phyloP scores from a whole-genome alignment of 2,888 invertebrate genomes.

The Oxystoma pomonae region DNA sequence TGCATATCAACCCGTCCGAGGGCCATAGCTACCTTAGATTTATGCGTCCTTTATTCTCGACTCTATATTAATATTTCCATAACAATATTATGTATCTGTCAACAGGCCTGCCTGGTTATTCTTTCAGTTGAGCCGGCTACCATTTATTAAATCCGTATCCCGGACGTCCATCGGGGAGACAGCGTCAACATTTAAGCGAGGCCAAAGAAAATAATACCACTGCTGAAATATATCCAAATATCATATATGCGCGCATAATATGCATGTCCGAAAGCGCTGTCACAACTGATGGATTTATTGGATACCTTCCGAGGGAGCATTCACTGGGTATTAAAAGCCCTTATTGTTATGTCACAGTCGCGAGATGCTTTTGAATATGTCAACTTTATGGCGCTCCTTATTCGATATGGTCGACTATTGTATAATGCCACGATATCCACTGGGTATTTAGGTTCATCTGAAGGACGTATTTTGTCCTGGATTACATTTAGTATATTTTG shows the following conservation, averaged over 20 bases:
- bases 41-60: slow-evolving; percentile 44
- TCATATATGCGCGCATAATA: slow-evolving; percentile 29
- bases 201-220: slow-evolving; percentile 8
- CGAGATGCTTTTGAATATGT: background rate
- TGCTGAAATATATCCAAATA: slow-evolving; percentile 40
- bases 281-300: slow-evolving; percentile 48
- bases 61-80: slow-evolving; percentile 47
- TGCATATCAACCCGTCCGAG: slow-evolving; percentile 24
- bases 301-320: slow-evolving; percentile 33
- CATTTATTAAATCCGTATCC: slow-evolving; percentile 40
- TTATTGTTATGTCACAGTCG: slow-evolving; percentile 36
- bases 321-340: slow-evolving; percentile 39
- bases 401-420: background rate
- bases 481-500: too few relatives aligned
- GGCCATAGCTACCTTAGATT: slow-evolving; percentile 36
- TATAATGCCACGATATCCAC: background rate
- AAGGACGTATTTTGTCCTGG: background rate
- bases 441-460: background rate
- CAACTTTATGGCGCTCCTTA: background rate
- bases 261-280: slow-evolving; percentile 43
- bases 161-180: slow-evolving; percentile 36
- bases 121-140: slow-evolving; percentile 36
- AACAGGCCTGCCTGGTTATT: slow-evolving; percentile 35
- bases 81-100: slow-evolving; percentile 47
- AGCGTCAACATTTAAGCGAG: slow-evolving; percentile 25